Base-by-base conservation (phyloP, 2,888 invertebrate species). In the Orchesellides sinensis region DNA sequence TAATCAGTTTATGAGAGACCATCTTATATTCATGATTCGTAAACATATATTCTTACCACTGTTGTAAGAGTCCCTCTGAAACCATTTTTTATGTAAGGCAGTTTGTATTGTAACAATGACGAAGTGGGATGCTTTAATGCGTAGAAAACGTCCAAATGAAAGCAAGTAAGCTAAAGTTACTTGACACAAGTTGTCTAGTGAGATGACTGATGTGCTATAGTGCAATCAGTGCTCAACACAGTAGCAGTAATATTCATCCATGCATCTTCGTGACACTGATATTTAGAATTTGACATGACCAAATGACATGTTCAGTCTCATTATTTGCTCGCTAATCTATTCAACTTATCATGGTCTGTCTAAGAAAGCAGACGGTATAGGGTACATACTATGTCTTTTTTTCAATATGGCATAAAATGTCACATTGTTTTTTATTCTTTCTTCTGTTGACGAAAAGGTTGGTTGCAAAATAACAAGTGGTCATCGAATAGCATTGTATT, bases 271-370 rank as follows among this genome's bases (percentile, higher is more conserved):
- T 52, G 52, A 52, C 52, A 52, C 52, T 52, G 52, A 52, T 52
- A 52, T 52, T 52, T 52, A 21, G 52, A 52, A 52, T 52, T 21
- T 52, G 52, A 52, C 52, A 52, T 52, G 52, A 21, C 52, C 52
- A 52, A 52, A 19, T 52, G 52, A 52, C 52, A 52, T 65, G 40
- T 29, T 65, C 40, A 29, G 65, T 61, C 29, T 61, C 61, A 61
- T 54, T 54, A 17, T 61, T 27, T 61, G 17, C 29, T 65, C 27
- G 61, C 47, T 61, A 73, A 52, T 52, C 19, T 21, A 52, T 52
- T 52, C 73, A 63, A 63, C 61, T 45, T 40, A 40, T 40, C 40
- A 40, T 40, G 10, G 40, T 40, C 40, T 40, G 40, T 40, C 40
- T 40, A 40, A n/a, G 40, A 40, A 40, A 40, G 10, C 40, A 40